Evolutionary conservation across 1,140 invertebrate genomes (phyloP).

Genomic region (Drosophila rhopaloa): DNA sequence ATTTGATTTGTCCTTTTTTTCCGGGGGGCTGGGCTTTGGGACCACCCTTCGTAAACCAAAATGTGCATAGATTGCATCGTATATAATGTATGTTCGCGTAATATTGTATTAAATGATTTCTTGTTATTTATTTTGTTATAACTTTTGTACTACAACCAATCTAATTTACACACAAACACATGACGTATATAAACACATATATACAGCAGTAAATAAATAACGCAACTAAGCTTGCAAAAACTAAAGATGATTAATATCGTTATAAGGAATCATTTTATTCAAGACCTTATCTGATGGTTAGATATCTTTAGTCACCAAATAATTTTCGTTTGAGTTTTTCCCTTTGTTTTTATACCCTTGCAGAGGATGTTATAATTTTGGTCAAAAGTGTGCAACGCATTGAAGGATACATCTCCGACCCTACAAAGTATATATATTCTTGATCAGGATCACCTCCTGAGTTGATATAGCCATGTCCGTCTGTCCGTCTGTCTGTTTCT

Average conservation of each 20-base stretch:
- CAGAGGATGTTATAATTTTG: too few relatives aligned
- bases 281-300: too few relatives aligned
- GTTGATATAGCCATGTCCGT: too few relatives aligned
- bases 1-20: slow-evolving; percentile 18
- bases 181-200: slow-evolving; percentile 44
- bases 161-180: slow-evolving; percentile 46
- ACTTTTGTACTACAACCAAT: slow-evolving; percentile 51
- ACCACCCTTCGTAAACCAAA: slow-evolving; percentile 39
- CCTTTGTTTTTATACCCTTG: too few relatives aligned
- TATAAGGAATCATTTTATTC: too few relatives aligned
- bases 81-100: slow-evolving; percentile 41
- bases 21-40: not conserved
- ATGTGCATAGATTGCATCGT: slow-evolving; percentile 27
- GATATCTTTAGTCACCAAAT: too few relatives aligned
- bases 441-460: too few relatives aligned
- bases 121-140: slow-evolving; percentile 56
- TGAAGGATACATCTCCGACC: too few relatives aligned
- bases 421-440: too few relatives aligned
- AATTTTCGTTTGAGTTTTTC: too few relatives aligned
- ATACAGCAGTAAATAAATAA: slow-evolving; percentile 46
- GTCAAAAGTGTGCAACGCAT: too few relatives aligned
- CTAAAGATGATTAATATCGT: not conserved
- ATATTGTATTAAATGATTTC: slow-evolving; percentile 51
- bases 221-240: slow-evolving; percentile 42
- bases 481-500: too few relatives aligned